Evolutionary conservation across 2,113 vertebrate genomes (phyloP), one percentile per base, ranked within the genome.

Genomic region (Psittacula cyanocephala): DNA sequence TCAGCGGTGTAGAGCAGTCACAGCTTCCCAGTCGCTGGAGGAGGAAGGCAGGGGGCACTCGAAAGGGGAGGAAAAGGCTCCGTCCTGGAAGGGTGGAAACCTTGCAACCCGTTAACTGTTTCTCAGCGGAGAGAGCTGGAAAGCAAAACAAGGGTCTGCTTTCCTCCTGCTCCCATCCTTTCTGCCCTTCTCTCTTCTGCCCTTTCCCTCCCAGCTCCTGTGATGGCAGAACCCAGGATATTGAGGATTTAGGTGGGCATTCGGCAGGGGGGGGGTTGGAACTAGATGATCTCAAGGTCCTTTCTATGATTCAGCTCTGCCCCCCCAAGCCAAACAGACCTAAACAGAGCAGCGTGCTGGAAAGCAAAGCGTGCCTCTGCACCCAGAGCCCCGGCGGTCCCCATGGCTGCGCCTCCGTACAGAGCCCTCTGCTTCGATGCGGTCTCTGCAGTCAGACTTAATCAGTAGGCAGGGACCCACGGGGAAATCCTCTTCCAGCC

Each of bases 1-100:
- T 98, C 98, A 97, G 97, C 96, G 90, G 97, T 97, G 96, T 88
- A 97, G 97, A 98, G 94, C 88, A 95, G 96, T 98, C 98, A 93
- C 97, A 97, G 98, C 97, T 97, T 97, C 90, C 91, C 95, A 96
- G 97, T 96, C 93, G 63, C 88, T 94, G 94, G 97, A 95, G 96
- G 89, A 97, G 95, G 93, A 95, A 98, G 97, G 91, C 97, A 97
- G 92, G 98, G 97, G 98, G 98, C 97, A 97, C 98, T 93, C 91
- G 91, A 97, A 97, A 97, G 98, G 98, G 98, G 97, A 94, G 96
- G 95, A 96, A 89, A 82, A 97, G 60, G 91, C 94, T 96, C 70
- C 13, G 90, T 84, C 95, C 69, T 83, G 94, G 78, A 94, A 60
- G 86, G 90, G 85, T 92, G 95, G 87, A 91, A 76, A 88, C 75